Base-by-base conservation (phyloP, 2,888 invertebrate genomes). In the Graphium colonna region DNA sequence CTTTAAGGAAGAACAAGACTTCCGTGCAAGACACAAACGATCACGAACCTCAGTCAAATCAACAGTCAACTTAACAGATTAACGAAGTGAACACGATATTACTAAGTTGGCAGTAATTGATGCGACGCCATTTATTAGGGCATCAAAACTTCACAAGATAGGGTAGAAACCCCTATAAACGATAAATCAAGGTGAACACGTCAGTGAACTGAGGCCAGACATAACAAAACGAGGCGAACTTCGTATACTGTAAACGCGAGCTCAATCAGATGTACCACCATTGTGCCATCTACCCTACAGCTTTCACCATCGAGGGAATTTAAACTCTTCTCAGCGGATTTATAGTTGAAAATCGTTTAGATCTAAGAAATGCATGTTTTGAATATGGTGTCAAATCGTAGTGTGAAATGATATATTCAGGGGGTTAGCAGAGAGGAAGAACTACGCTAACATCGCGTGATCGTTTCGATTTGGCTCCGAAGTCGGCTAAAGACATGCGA, bases 371-470 rank as follows among this genome's bases (percentile, higher is more conserved):
- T 60, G 56, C 72, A 62, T 66, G 68, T 58, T 62, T 68, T 67
- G 67, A 75, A 73, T 73, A 67, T 73, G 75, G 85, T 79, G 82
- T 83, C 75, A 73, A 76, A 78, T 75, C 63, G 73, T 78, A 79
- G 86, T 86, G 86, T 85, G 77, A 84, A 82, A 83, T 82, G 83
- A 82, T 82, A 81, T 82, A 83, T 78, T 72, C 72, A 59, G 62
- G 69, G 75, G 79, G 68, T 63, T 16, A 17, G 31, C 46, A 56
- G 64, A 65, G 60, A 60, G 62, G 67, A 67, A 66, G 65, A 69
- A 69, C 68, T 69, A 74, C 64, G 68, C 55, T 62, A 55, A 40
- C 69, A 44, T 86, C 68, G 87, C 87, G 86, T 85, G 86, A 65
- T 66, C 64, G 61, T 52, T 69, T 71, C 79, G 73, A 82, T 82